These are phyloP conservation scores for Lysiphlebus fabarum DNA, from an alignment of 1,140 invertebrate genomes.

Conservation along the genomic window DNA sequence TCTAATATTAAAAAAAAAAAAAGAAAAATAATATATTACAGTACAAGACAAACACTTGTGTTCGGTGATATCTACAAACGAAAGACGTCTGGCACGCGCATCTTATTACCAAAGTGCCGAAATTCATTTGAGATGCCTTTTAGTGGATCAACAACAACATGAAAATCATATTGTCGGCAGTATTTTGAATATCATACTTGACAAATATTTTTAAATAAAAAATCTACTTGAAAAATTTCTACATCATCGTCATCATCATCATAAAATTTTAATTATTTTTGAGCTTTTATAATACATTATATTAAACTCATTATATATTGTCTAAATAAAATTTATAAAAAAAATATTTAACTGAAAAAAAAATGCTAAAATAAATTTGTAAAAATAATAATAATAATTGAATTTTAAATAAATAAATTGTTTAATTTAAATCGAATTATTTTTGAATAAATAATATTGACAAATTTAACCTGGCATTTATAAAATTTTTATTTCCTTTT, in stretches of 20 bases:
- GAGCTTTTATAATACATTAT: no score
- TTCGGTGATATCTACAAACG: slow-evolving; percentile 20
- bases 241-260: no score
- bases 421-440: no score
- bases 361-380: no score
- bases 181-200: not conserved
- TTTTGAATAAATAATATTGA: not conserved
- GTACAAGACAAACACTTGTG: slow-evolving; percentile 21
- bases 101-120: slow-evolving; percentile 53
- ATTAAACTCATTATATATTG: no score
- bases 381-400: not conserved
- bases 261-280: no score
- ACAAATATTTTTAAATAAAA: not conserved
- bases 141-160: slow-evolving; percentile 1
- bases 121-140: slow-evolving; percentile 20
- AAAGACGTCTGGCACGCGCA: slow-evolving; percentile 38
- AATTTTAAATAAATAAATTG: no score
- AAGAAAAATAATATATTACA: not conserved
- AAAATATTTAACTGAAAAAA: no score
- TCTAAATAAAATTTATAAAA: no score
- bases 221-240: no score
- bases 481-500: slow-evolving; percentile 8
- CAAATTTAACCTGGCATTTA: not conserved
- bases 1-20: slow-evolving; percentile 1
- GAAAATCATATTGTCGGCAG: not conserved